Evolutionary conservation across 92 coral and sea anemone genomes (phyloP).

Genomic region (Virgularia gustaviana): DNA sequence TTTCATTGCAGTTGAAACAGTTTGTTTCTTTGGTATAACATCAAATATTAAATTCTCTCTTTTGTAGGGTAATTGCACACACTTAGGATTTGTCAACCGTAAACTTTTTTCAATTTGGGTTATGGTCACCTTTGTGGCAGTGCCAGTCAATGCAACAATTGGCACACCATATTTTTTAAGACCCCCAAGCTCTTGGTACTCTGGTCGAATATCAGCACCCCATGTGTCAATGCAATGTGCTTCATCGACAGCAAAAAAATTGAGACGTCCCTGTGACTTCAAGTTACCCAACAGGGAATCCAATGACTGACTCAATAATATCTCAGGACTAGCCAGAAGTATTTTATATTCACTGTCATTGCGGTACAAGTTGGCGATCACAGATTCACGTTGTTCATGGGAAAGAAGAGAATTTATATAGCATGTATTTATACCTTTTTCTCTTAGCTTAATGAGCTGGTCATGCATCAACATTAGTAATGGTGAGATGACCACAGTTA

Average conservation of each 20-base stretch:
- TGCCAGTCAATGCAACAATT: neutral
- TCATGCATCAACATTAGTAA: constrained; percentile 24
- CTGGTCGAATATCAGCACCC: constrained; percentile 5
- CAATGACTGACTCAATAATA: neutral
- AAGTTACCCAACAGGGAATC: neutral
- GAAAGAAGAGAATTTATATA: constrained; percentile 5
- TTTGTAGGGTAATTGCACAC: neutral
- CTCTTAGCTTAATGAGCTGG: constrained; percentile 3
- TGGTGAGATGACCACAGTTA: constrained; percentile 11
- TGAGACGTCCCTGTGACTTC: neutral
- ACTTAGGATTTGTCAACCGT: neutral
- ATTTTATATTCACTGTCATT: constrained; percentile 8
- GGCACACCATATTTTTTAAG: constrained; percentile 1
- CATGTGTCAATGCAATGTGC: constrained; percentile 17
- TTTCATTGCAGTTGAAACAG: neutral
- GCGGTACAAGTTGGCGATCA: constrained; percentile 3
- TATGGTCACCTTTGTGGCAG: neutral
- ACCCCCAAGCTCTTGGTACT: neutral
- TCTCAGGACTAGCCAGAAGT: neutral
- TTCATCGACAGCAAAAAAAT: constrained; percentile 5
- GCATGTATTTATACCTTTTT: constrained; percentile 9
- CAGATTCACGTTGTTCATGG: neutral
- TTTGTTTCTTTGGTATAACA: neutral
- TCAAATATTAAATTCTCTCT: neutral
- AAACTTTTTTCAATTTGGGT: neutral